phyloP scores from a whole-genome alignment of 1,140 invertebrate species.

The Daktulosphaira vitifoliae region DNA sequence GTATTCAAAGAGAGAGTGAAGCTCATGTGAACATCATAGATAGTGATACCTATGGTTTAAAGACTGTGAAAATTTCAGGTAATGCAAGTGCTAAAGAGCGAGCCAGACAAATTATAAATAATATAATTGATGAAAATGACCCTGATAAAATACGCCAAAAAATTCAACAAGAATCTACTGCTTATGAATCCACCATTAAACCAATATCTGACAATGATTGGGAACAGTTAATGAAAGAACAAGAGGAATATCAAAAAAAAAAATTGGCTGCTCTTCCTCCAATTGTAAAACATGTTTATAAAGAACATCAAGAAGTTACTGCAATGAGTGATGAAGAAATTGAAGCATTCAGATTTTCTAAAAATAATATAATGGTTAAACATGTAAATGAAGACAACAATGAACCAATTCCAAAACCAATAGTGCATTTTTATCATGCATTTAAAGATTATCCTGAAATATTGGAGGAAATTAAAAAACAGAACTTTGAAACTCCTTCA shows the following conservation, averaged over 20 bases:
- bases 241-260: slow-evolving; percentile 27
- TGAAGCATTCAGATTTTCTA: slow-evolving; percentile 48
- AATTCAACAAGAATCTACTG: neutral
- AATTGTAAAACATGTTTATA: slow-evolving; percentile 75
- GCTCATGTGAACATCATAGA: slow-evolving; percentile 48
- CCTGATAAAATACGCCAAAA: neutral
- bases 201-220: neutral
- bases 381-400: slow-evolving; percentile 44
- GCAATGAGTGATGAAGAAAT: slow-evolving; percentile 56
- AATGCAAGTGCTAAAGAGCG: neutral
- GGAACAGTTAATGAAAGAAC: slow-evolving; percentile 6
- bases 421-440: slow-evolving; percentile 73
- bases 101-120: neutral
- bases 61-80: slow-evolving; percentile 3
- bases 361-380: slow-evolving; percentile 64
- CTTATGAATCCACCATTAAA: neutral
- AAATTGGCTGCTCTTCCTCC: slow-evolving; percentile 55
- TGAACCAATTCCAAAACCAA: slow-evolving; percentile 67
- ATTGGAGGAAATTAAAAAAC: slow-evolving; percentile 66
- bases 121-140: slow-evolving; percentile 12
- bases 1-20: slow-evolving; percentile 55
- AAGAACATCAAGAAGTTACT: slow-evolving; percentile 62
- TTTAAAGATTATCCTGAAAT: slow-evolving; percentile 75
- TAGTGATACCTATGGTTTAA: neutral
- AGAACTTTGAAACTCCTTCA: slow-evolving; percentile 72